Evolutionary conservation across 2,113 vertebrate species (phyloP).

Genomic region (Pituophis catenifer): DNA sequence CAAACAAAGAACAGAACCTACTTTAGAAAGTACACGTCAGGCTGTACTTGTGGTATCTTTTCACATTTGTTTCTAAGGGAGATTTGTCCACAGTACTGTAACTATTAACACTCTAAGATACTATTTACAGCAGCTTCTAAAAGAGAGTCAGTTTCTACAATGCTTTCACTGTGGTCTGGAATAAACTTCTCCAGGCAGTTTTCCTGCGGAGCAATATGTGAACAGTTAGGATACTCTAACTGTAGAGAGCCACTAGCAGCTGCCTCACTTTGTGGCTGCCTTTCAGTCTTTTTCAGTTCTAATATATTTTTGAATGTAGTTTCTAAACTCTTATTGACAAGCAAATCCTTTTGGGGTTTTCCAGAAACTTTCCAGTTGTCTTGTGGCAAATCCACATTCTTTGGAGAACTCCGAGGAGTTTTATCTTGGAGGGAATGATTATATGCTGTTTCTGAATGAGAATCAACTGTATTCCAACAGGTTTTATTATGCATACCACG

Average conservation of each 20-base stretch:
- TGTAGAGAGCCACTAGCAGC: conserved; percentile 65
- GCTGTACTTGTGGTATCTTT: conserved; percentile 72
- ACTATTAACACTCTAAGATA: conserved; percentile 96
- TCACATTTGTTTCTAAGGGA: conserved; percentile 73
- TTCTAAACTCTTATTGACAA: conserved; percentile 76
- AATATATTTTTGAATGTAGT: conserved; percentile 83
- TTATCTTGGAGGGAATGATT: conserved; percentile 73
- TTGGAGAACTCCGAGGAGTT: conserved; percentile 71
- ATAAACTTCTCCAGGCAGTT: conserved; percentile 79
- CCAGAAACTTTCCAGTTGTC: conserved; percentile 67
- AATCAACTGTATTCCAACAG: conserved; percentile 52
- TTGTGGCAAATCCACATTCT: conserved; percentile 70
- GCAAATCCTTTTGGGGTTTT: conserved; percentile 68
- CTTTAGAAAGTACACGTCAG: conserved; percentile 71
- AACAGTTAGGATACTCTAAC: conserved; percentile 75
- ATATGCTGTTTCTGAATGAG: conserved; percentile 64
- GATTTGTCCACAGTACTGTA: conserved; percentile 66
- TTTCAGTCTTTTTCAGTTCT: conserved; percentile 84
- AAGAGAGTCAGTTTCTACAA: conserved; percentile 91
- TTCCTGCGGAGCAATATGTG: conserved; percentile 75
- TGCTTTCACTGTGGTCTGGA: conserved; percentile 77
- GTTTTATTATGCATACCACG: conserved; percentile 63
- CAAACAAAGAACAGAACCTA: conserved; percentile 70
- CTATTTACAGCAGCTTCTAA: conserved; percentile 99
- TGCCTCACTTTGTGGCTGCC: conserved; percentile 67